Evolutionary conservation across 2,888 invertebrate species (phyloP), one percentile per base, ranked within the genome.

Genomic region (Athripsodes cinereus): DNA sequence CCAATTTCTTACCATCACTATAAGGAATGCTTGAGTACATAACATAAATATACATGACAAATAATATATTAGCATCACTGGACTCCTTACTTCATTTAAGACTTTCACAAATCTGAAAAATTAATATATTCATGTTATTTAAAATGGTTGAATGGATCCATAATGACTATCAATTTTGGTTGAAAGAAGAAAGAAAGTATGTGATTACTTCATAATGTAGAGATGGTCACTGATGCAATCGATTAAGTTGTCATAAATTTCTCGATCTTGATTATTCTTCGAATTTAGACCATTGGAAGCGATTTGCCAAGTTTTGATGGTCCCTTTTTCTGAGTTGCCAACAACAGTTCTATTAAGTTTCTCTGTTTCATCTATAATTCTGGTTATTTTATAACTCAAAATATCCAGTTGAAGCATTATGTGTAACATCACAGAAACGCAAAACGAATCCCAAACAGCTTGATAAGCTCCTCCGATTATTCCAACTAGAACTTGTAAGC

Each of bases 1-100:
- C n/a, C n/a, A n/a, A n/a, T n/a, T 34, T 2, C 51, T 52, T 62
- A 64, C 64, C 57, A 60, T 31, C 31, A 72, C 73, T n/a, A 76
- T 58, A 61, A 76, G 75, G 3, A 74, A 69, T 40, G 74, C 78
- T 61, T 74, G 73, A 0, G 76, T 72, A 61, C 77, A 78, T 47
- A 78, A 72, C 77, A 78, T 78, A 0, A 78, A 65, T 1, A 78
- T 77, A 55, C 78, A 79, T 44, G 78, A 74, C 5, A 77, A 67
- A 1, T 78, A 72, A 63, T 78, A 77, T 31, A 75, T 16, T 64
- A 78, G 77, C 74, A 78, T 71, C 0, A 77, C 74, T 1, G 78
- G 78, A 10, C 77, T 77, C 1, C 76, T 62, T 19, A 78, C 62
- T 0, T 69, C 69, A 61, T 77, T 73, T 1, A 78, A 62, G 16